Percentiles rank a stretch among this genome's conserved stretches.
phyloP scores from a whole-genome alignment of 2,888 invertebrate species.

The Dryomyza anilis region DNA sequence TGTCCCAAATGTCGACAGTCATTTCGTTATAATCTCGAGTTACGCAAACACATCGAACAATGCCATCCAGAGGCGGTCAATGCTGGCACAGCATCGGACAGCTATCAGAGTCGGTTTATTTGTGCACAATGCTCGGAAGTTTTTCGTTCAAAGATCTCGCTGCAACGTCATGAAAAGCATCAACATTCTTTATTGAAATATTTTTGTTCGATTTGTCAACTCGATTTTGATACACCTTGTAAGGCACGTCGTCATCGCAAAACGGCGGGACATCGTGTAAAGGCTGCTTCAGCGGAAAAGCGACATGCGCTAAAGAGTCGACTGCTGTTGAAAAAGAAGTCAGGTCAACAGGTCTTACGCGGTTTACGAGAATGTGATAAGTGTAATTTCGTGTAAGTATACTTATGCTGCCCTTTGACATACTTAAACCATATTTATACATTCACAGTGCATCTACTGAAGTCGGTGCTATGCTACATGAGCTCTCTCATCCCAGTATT shows the following conservation, averaged over 20 bases:
- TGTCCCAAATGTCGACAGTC: constrained; percentile 72
- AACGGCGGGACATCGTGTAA: constrained; percentile 69
- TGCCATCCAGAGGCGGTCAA: constrained; percentile 67
- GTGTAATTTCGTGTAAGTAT: constrained; percentile 37
- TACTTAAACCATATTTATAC: not conserved
- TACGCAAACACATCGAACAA: constrained; percentile 62
- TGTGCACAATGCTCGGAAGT: constrained; percentile 68
- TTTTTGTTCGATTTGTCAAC: constrained; percentile 72
- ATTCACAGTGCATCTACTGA: constrained; percentile 33
- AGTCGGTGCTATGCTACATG: constrained; percentile 46
- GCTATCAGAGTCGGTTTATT: constrained; percentile 69
- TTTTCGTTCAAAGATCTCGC: constrained; percentile 68
- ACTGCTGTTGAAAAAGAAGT: constrained; percentile 1
- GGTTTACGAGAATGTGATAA: constrained; percentile 2
- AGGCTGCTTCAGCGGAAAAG: constrained; percentile 63
- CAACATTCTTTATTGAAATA: constrained; percentile 68
- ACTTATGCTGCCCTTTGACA: not conserved
- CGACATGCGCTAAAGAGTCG: constrained; percentile 40
- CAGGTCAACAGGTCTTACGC: not conserved
- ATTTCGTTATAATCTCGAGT: constrained; percentile 78
- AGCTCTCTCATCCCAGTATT: constrained; percentile 37
- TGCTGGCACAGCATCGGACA: constrained; percentile 66
- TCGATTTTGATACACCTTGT: constrained; percentile 67
- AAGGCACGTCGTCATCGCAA: constrained; percentile 73
- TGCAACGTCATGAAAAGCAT: constrained; percentile 71